Evolutionary conservation across 2,113 vertebrate species (phyloP).

Genomic region (Syrmaticus mikado): DNA sequence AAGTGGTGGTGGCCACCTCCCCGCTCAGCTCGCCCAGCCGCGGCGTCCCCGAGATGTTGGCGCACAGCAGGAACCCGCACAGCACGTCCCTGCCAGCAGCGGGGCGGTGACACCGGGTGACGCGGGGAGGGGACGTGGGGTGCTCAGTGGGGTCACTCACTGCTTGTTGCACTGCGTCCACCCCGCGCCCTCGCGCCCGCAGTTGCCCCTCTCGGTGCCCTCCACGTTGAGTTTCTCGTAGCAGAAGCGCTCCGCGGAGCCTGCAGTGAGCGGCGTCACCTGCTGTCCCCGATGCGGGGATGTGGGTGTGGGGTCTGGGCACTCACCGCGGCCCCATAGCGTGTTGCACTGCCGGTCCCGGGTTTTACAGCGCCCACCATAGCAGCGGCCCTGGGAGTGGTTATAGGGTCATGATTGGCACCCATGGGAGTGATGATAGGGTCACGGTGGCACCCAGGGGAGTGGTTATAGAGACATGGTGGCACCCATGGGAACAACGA

Average conservation of each 20-base stretch:
- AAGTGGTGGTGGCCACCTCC: conserved; percentile 91
- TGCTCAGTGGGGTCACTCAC: conserved; percentile 76
- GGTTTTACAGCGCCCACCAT: conserved; percentile 90
- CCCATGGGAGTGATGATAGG: rapidly evolving
- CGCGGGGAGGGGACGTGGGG: rapidly evolving
- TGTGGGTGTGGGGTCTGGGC: neutral
- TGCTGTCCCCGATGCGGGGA: rapidly evolving
- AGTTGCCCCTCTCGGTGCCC: conserved; percentile 94
- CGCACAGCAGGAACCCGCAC: conserved; percentile 93
- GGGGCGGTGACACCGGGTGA: neutral
- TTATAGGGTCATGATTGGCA: neutral
- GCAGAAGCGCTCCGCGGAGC: conserved; percentile 91
- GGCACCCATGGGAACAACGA: rapidly evolving
- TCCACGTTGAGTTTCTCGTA: conserved; percentile 96
- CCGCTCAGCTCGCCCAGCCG: conserved; percentile 89
- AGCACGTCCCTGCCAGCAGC: conserved; percentile 86
- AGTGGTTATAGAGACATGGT: neutral
- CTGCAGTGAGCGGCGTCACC: conserved; percentile 54
- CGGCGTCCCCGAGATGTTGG: conserved; percentile 88
- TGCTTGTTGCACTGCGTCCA: conserved; percentile 97
- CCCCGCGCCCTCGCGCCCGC: conserved; percentile 84
- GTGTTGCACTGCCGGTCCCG: conserved; percentile 89
- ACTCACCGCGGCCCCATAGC: conserved; percentile 91
- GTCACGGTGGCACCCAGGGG: conserved; percentile 7
- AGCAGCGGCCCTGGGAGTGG: conserved; percentile 88